phyloP scores from a whole-genome alignment of 2,888 invertebrate species.

The Eudasyphora cyanicolor region DNA sequence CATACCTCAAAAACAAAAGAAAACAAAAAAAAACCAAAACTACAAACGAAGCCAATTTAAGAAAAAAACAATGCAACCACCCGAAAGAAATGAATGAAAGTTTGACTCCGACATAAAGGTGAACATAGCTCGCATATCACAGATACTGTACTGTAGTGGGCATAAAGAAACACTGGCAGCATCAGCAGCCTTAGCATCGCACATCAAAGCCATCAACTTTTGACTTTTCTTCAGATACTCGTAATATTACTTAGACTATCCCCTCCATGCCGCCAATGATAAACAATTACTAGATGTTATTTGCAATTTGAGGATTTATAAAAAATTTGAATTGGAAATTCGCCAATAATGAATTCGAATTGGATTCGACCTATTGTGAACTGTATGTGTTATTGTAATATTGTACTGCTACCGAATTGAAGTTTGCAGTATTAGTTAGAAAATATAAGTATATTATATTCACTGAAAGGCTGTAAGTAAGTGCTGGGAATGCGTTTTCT shows the following conservation, averaged over 20 bases:
- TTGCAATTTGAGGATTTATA: neutral
- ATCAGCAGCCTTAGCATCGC: neutral
- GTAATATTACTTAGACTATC: neutral
- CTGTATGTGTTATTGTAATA: too few species aligned
- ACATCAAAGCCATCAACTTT: conserved; percentile 11
- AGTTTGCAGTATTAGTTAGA: too few species aligned
- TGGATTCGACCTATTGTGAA: too few species aligned
- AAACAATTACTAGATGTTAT: neutral
- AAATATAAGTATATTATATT: too few species aligned
- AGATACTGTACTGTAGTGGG: neutral
- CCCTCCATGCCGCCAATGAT: neutral
- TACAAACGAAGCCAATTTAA: conserved; percentile 14
- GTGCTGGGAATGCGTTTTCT: too few species aligned
- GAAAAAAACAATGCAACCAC: neutral
- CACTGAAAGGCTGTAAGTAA: too few species aligned
- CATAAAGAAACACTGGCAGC: neutral
- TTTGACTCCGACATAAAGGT: conserved; percentile 37
- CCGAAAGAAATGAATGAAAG: conserved; percentile 40
- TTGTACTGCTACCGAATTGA: too few species aligned
- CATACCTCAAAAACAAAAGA: conserved; percentile 52
- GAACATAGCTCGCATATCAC: conserved; percentile 8
- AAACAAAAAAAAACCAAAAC: conserved; percentile 33
- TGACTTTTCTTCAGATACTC: neutral
- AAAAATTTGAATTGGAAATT: conserved; percentile 5
- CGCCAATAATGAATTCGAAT: neutral